phyloP scores from a whole-genome alignment of 2,888 invertebrate genomes.

The Caenorhabditis doughertyi region DNA sequence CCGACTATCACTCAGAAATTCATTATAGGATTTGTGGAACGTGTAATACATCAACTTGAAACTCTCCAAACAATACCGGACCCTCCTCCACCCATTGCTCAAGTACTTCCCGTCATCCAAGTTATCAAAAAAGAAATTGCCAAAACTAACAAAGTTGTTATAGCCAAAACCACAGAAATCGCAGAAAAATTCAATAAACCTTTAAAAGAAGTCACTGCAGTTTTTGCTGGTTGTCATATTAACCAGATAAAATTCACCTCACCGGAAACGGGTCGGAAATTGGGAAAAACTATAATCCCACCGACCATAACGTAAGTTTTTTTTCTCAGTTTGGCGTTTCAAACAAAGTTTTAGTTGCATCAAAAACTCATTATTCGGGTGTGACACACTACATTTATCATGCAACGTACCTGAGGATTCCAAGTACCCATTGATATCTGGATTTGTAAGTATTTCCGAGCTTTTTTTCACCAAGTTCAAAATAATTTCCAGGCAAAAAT shows the following conservation, averaged over 20 bases:
- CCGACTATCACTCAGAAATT: too few relatives aligned
- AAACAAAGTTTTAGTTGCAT: slow-evolving; percentile 44
- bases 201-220: slow-evolving; percentile 27
- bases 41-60: slow-evolving; percentile 33
- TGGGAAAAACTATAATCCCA: slow-evolving; percentile 47
- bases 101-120: slow-evolving; percentile 28
- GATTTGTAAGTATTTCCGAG: slow-evolving; percentile 54
- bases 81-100: not conserved
- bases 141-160: slow-evolving; percentile 38
- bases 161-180: slow-evolving; percentile 41
- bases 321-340: not conserved
- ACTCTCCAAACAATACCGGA: slow-evolving; percentile 32
- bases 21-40: slow-evolving; percentile 33
- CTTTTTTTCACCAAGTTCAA: too few relatives aligned
- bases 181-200: slow-evolving; percentile 18
- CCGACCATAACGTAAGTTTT: slow-evolving; percentile 32
- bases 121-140: slow-evolving; percentile 48
- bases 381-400: slow-evolving; percentile 28
- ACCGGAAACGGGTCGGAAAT: slow-evolving; percentile 42
- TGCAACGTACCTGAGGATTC: slow-evolving; percentile 44
- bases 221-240: slow-evolving; percentile 49
- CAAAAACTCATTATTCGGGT: slow-evolving; percentile 43
- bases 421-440: slow-evolving; percentile 56
- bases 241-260: slow-evolving; percentile 58
- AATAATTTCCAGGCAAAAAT: slow-evolving; percentile 54